phyloP scores from a whole-genome alignment of 1,140 invertebrate genomes.

The Micrasema minimum region DNA sequence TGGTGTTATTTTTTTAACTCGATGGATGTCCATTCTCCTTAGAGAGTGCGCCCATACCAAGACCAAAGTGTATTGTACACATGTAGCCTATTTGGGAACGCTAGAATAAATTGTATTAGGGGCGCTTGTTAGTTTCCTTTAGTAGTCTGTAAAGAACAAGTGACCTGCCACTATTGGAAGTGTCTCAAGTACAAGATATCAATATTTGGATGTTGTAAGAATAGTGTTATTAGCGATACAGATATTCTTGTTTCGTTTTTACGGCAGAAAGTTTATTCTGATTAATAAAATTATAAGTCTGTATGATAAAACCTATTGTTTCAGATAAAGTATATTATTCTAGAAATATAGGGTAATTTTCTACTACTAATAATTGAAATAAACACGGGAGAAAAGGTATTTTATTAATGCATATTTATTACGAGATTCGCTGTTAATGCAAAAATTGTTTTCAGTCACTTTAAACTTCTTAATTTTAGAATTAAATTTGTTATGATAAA shows the following conservation, averaged over 20 bases:
- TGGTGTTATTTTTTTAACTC: slow-evolving; percentile 25
- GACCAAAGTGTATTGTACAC: slow-evolving; percentile 53
- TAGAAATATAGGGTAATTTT: slow-evolving; percentile 42
- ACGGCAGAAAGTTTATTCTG: neutral
- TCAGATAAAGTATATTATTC: slow-evolving; percentile 36
- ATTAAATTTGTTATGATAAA: slow-evolving; percentile 47
- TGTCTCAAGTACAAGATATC: slow-evolving; percentile 2
- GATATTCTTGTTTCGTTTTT: slow-evolving; percentile 16
- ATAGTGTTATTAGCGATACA: slow-evolving; percentile 20
- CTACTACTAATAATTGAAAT: slow-evolving; percentile 45
- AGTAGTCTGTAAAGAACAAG: slow-evolving; percentile 28
- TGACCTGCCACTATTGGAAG: slow-evolving; percentile 9
- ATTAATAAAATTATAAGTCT: slow-evolving; percentile 38
- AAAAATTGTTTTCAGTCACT: slow-evolving; percentile 40
- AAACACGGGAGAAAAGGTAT: slow-evolving; percentile 37
- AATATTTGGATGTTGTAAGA: slow-evolving; percentile 7
- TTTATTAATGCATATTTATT: slow-evolving; percentile 40
- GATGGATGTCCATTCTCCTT: slow-evolving; percentile 21
- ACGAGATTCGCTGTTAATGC: slow-evolving; percentile 38
- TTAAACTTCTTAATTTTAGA: slow-evolving; percentile 39
- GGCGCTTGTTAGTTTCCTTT: slow-evolving; percentile 45
- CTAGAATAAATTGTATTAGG: slow-evolving; percentile 44
- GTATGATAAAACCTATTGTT: slow-evolving; percentile 40
- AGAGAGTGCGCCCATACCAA: slow-evolving; percentile 45
- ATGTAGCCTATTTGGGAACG: slow-evolving; percentile 47